These are phyloP conservation scores for Epiblema foenella DNA, from an alignment of 2,888 invertebrate species.

Conservation along the genomic window DNA sequence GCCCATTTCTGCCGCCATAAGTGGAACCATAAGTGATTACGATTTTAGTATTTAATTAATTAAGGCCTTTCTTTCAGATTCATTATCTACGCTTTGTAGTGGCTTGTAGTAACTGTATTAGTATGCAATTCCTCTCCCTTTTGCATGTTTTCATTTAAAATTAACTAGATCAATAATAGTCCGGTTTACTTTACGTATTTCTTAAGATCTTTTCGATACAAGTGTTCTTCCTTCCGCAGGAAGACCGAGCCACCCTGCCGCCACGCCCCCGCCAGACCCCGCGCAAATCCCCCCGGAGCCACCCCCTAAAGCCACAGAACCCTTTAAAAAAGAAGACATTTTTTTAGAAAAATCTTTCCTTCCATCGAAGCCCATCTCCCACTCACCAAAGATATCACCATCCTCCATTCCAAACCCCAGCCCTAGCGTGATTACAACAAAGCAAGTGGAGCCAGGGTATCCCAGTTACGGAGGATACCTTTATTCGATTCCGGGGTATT, in stretches of 20 bases:
- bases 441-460: constrained; percentile 67
- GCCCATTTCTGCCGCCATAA: too few species aligned
- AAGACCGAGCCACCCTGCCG: constrained; percentile 43
- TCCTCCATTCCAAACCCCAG: constrained; percentile 81
- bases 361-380: constrained; percentile 67
- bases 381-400: constrained; percentile 78
- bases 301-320: constrained; percentile 60
- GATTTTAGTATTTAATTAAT: too few species aligned
- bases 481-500: constrained; percentile 77
- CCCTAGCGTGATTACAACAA: constrained; percentile 72
- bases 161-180: background rate
- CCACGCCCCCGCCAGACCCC: constrained; percentile 53
- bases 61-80: too few species aligned
- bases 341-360: constrained; percentile 68
- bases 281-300: constrained; percentile 54
- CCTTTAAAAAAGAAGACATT: constrained; percentile 60
- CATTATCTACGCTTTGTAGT: constrained; percentile 9
- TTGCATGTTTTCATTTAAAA: constrained; percentile 37
- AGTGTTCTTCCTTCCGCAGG: constrained; percentile 52
- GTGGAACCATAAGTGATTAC: too few species aligned
- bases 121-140: constrained; percentile 29
- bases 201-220: constrained; percentile 23
- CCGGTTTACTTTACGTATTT: background rate
- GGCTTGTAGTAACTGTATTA: constrained; percentile 17
- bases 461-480: constrained; percentile 73